A percentile compares a stretch with the other conserved stretches of the same genome.
Conservation (phyloP, 2,797 vertebrate genomes). For the Labeo calbasu region DNA sequence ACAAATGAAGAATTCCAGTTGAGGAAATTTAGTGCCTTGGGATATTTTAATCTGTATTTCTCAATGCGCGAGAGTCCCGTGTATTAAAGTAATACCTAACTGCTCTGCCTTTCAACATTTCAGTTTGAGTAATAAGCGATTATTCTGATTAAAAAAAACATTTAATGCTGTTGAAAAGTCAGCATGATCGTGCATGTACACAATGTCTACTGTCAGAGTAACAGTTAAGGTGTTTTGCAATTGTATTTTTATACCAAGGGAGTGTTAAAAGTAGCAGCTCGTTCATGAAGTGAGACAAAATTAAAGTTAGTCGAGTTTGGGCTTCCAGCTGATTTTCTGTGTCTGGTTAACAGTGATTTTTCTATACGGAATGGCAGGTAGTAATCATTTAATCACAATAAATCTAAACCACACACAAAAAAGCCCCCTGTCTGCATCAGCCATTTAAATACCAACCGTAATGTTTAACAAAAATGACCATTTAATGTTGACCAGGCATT, state of each 20-base stretch:
- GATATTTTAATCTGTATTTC: slow-evolving; percentile 64
- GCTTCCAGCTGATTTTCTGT: slow-evolving; percentile 18
- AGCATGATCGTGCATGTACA: slow-evolving; percentile 23
- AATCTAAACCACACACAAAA: slow-evolving; percentile 55
- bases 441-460: slow-evolving; percentile 31
- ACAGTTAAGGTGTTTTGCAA: slow-evolving; percentile 6
- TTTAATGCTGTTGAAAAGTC: slow-evolving; percentile 14
- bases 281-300: slow-evolving; percentile 11
- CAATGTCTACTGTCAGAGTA: not conserved
- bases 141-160: slow-evolving; percentile 21
- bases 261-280: slow-evolving; percentile 13
- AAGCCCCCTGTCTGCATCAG: slow-evolving; percentile 59
- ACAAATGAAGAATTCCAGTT: slow-evolving; percentile 39
- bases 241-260: slow-evolving; percentile 16
- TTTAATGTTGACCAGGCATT: slow-evolving; percentile 55
- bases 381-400: slow-evolving; percentile 4
- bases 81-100: slow-evolving; percentile 26
- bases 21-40: slow-evolving; percentile 75
- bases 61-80: slow-evolving; percentile 28
- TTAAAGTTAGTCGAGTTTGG: not conserved
- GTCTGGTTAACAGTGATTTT: not conserved
- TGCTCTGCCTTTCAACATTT: slow-evolving; percentile 43
- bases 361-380: not conserved
- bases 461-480: slow-evolving; percentile 19
- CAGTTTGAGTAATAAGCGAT: slow-evolving; percentile 37